Evolutionary conservation across 1,140 invertebrate genomes (phyloP).

Genomic region (Pachyrhynchus sulphureomaculatus): DNA sequence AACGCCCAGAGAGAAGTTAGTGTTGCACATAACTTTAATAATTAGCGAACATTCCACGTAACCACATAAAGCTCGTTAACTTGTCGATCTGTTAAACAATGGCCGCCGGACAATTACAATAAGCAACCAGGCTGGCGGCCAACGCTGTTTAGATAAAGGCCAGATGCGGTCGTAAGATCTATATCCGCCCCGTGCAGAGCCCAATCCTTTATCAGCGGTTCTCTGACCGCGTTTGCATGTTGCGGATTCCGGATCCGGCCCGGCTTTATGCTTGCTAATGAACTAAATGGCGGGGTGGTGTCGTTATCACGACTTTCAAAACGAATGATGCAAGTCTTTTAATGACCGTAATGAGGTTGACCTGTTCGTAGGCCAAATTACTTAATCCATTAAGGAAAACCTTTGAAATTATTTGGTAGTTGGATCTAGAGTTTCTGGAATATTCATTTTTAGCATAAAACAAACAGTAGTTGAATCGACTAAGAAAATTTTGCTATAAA

Average conservation of each 20-base stretch:
- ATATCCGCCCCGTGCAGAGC: slow-evolving; percentile 24
- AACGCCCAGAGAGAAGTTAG: no score
- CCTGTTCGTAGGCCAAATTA: not conserved
- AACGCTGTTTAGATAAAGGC: slow-evolving; percentile 31
- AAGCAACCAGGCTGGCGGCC: slow-evolving; percentile 23
- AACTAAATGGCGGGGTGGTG: slow-evolving; percentile 12
- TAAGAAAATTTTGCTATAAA: no score
- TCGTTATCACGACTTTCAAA: slow-evolving; percentile 16
- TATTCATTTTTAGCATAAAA: no score
- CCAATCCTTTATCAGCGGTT: slow-evolving; percentile 30
- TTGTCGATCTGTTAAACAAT: slow-evolving; percentile 36
- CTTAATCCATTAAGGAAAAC: no score
- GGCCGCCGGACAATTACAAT: slow-evolving; percentile 31
- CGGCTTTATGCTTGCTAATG: slow-evolving; percentile 30
- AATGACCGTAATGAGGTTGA: slow-evolving; percentile 1
- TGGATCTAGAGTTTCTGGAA: no score
- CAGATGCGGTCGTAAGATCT: slow-evolving; percentile 34
- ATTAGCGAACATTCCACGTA: slow-evolving; percentile 18
- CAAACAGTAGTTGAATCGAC: no score
- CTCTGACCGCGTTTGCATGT: slow-evolving; percentile 18
- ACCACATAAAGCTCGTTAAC: slow-evolving; percentile 26
- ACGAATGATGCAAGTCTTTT: not conserved
- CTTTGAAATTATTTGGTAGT: no score
- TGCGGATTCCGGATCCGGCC: slow-evolving; percentile 11
- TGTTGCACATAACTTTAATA: slow-evolving; percentile 27